Evolutionary conservation across 2,888 invertebrate species (phyloP), one percentile per base, ranked within the genome.

Genomic region (Polydrusus cervinus): DNA sequence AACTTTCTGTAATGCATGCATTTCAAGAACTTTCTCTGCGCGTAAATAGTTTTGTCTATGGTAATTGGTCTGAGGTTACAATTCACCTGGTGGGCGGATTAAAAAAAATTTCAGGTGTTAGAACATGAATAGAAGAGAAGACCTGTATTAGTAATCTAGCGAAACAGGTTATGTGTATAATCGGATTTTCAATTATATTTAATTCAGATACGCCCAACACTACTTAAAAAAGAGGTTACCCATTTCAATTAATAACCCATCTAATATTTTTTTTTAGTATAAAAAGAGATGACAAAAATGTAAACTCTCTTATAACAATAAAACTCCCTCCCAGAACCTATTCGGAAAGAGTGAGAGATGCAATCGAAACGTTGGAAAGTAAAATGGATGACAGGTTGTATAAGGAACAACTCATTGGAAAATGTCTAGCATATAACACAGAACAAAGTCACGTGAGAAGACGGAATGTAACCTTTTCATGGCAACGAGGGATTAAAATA

Each of bases 401-500:
- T 51, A 88, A 88, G 67, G 81, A 85, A 68, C 84, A 89, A 81
- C 87, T 93, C 51, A 94, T 95, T 79, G 94, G 94, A 0, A 84
- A 81, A 77, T 83, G 86, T 18, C 75, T 86, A 45, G 76, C 89
- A 88, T 78, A 89, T 91, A 25, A 90, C 89, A 87, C 90, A 51
- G 87, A 89, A 43, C 90, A 89, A 81, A 91, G 91, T 83, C 93
- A 93, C 80, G 93, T 96, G 71, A 91, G 92, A 79, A 91, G 94
- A 10, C 88, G 94, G 38, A 92, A 93, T 84, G 95, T 97, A 53
- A 94, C 94, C 78, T 98, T 98, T 88, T 93, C 94, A 73, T 98
- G 98, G 97, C 97, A 97, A 88, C 90, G 97, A 13, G 97, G 97
- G 3, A 94, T 96, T 76, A 97, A 97, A 86, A 91, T 93, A 76